Conservation (phyloP, 1,140 invertebrate genomes). For the Penaeus vannamei region DNA sequence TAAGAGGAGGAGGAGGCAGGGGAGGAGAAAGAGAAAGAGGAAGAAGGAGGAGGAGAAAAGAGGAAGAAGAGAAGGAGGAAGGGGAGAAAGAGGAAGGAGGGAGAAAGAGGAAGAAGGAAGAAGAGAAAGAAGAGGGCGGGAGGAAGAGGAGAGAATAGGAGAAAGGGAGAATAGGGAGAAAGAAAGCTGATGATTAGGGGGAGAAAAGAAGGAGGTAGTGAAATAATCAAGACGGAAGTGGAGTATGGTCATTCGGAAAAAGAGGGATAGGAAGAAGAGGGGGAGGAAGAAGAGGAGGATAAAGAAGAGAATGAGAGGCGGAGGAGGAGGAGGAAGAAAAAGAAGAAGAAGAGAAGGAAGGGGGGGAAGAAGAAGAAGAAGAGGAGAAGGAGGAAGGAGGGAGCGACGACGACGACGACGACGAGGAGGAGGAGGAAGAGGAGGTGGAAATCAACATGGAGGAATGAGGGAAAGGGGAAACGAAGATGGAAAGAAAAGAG, state of each 20-base stretch:
- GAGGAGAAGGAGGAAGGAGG: background rate
- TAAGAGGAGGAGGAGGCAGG: background rate
- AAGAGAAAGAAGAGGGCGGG: background rate
- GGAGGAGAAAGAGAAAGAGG: background rate
- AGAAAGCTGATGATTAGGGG: background rate
- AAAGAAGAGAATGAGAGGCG: background rate
- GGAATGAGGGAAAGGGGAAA: background rate
- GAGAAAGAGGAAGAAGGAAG: background rate
- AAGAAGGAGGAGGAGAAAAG: background rate
- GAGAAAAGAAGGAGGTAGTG: background rate
- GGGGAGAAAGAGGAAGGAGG: background rate
- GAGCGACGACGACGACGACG: background rate
- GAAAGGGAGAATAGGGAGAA: background rate
- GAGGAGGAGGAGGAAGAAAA: background rate
- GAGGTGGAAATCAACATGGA: background rate
- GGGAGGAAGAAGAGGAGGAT: background rate
- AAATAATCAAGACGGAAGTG: background rate
- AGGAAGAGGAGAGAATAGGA: background rate
- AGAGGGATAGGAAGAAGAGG: background rate
- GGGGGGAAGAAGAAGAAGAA: constrained; percentile 9
- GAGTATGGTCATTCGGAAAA: background rate
- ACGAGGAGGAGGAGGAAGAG: background rate
- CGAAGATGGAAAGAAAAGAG: background rate
- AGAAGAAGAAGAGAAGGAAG: background rate
- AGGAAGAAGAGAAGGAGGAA: background rate